Evolutionary conservation across 2,797 vertebrate species (phyloP), one percentile per base, ranked within the genome.

Genomic region (Pteronotus mesoamericanus): DNA sequence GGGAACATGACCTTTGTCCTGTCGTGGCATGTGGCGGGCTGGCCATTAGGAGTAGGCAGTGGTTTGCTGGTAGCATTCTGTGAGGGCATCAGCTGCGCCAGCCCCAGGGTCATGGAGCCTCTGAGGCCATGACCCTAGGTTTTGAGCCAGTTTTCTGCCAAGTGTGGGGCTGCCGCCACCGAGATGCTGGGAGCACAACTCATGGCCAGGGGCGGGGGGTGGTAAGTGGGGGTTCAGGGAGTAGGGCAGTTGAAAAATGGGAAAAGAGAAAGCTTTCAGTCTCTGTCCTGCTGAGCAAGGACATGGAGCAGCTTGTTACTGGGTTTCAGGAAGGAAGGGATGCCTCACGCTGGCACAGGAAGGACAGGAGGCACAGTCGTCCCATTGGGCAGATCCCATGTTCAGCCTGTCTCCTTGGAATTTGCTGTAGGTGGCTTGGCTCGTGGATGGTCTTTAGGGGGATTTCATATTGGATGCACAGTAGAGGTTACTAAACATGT

Each of bases 251-350:
- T 5, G 9, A 9, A 37, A 51, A 57, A 71, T 2, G 14, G 29
- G 64, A 24, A 0, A 0, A 16, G 59, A 7, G 0, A 1, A 3
- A 72, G 39, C 14, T n/a, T 57, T 19, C 0, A 8, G 64, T 74
- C 18, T 12, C 9, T 12, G 34, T n/a, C 26, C 46, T 3, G 5
- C 19, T 5, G 26, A 64, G 32, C 22, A 11, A 46, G 89, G 89
- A 29, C 34, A 7, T 1, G 6, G 55, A 18, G 39, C 24, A 4
- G 4, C 8, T 61, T 2, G 1, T 32, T 10, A 1, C 21, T 0
- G 24, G 55, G 39, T 89, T 66, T 88, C n/a, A 34, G 82, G 75
- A 64, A 79, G 44, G 59, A 15, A 29, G 77, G 77, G 16, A 14
- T 15, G 22, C 1, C 4, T 44, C 16, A 10, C 29, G 3, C 7